Evolutionary conservation across 2,888 invertebrate species (phyloP), one percentile per base, ranked within the genome.

Genomic region (Diaphora mendica): DNA sequence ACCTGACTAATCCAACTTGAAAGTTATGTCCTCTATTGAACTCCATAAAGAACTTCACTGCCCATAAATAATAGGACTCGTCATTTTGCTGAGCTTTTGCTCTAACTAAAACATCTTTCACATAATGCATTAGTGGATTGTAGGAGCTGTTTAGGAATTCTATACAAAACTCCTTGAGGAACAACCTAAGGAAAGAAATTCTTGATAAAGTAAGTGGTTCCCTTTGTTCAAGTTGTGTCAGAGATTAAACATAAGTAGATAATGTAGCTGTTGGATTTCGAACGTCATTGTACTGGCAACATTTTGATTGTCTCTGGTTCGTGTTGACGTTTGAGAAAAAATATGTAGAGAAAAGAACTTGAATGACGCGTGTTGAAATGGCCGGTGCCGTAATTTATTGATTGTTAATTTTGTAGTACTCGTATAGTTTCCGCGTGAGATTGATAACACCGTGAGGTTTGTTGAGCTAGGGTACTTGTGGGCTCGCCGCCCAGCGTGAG

Each of bases 21-120:
- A 98, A 98, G 87, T 98, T 97, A 91, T 98, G 97, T 86, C 97
- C 96, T 82, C 99, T 97, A 96, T 99, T 99, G 93, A 99, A 99
- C 93, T 99, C 98, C 99, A 99, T 99, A 93, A 99, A 99, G 95
- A 99, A 99, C 88, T 98, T 97, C 84, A 99, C 96, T 13, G 98
- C 97, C 99, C 99, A 99, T 79, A 99, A 95, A 92, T 99, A 99
- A 92, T 99, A 99, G 0, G 98, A 98, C 90, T 99, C 98, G 93
- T 99, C 99, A 90, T 98, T 97, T 72, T 97, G 97, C 89, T 98
- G 97, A 0, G 97, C 97, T 82, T 97, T 96, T 8, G 96, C 96
- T 76, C 97, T 95, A 44, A 97, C 97, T 79, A 98, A 94, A 68
- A 97, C 97, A 87, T 98, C 98, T 92, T 98, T 98, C 20, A 98